Conservation (phyloP, 2,797 vertebrate genomes). For the Simalia tracyae region DNA sequence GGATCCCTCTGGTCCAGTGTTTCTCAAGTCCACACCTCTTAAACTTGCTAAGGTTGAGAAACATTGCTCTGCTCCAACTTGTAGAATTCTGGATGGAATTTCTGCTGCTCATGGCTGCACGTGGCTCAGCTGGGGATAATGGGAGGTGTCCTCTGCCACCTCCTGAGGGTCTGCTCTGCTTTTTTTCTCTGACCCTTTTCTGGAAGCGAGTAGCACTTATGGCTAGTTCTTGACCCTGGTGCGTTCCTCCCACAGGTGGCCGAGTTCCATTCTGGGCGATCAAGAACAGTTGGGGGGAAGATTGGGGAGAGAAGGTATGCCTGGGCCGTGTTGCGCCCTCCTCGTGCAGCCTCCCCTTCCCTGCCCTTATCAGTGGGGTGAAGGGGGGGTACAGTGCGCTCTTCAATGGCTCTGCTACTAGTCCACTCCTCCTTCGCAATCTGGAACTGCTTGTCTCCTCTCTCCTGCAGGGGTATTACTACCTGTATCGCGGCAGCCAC, state of each 20-base stretch:
- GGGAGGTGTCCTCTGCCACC: not conserved
- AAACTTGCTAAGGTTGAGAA: not conserved
- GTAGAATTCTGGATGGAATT: not conserved
- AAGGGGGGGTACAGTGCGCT: not conserved
- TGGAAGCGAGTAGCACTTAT: not conserved
- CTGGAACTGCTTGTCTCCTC: not conserved
- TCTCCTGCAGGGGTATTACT: conserved; percentile 85
- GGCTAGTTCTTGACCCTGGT: not conserved
- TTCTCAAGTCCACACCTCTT: not conserved
- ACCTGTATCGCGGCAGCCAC: conserved; percentile 82
- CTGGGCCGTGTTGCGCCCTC: too few relatives aligned
- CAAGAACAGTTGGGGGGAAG: conserved; percentile 92
- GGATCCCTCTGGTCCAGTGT: not conserved
- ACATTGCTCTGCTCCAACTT: not conserved
- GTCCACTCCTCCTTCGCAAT: not conserved
- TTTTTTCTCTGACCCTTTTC: not conserved
- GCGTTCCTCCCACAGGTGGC: not conserved
- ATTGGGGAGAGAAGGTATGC: conserved; percentile 89
- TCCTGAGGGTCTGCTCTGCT: not conserved
- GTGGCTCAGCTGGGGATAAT: not conserved
- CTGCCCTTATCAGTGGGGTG: not conserved
- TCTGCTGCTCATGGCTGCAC: not conserved
- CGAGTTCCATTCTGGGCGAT: conserved; percentile 87
- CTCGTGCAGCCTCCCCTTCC: not conserved
- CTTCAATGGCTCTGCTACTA: not conserved